Evolutionary conservation across 2,888 invertebrate species (phyloP), one percentile per base, ranked within the genome.

Genomic region (Auanema freiburgensis): DNA sequence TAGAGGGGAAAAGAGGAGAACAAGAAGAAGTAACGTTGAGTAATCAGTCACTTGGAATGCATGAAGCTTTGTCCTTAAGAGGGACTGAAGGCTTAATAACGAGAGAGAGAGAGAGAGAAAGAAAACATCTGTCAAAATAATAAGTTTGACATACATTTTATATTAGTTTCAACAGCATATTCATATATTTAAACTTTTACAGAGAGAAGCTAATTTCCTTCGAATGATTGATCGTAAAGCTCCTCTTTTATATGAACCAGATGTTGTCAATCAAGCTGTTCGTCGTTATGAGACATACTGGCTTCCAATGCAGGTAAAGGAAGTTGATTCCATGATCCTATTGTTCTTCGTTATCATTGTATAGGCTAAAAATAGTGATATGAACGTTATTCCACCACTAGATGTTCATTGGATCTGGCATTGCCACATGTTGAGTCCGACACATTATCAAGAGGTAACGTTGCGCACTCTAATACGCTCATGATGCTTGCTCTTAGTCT

Each of bases 351-450:
- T n/a, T n/a, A n/a, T n/a, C 33, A 12, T 25, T 58, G 66, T 76
- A 12, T 67, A 79, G 78, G 74, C 77, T 0, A 58, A 65, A n/a
- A 67, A 74, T 50, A 74, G 70, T 2, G 76, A 78, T 14, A 69
- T 79, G 23, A 79, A 81, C 23, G 71, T 85, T 43, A 84, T 84
- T n/a, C 86, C 86, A 1, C 87, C 87, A 12, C 65, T 86, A 40
- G 86, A 87, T 69, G 84, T 86, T 14, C 85, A 86, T 65, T 86
- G 86, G 86, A 80, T 86, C 6, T 86, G 86, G 86, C 86, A 86
- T 69, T 84, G 84, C 46, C 77, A 80, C 59, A 80, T 80, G 80
- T 63, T 80, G 25, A 74, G 77, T 63, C 81, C 81, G 8, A 65
- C 72, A 23, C 69, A 74, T 55, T 81, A 81, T 57, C 69, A 79